Conservation (phyloP, 2,113 vertebrate genomes). For the Butastur rufipennis region DNA sequence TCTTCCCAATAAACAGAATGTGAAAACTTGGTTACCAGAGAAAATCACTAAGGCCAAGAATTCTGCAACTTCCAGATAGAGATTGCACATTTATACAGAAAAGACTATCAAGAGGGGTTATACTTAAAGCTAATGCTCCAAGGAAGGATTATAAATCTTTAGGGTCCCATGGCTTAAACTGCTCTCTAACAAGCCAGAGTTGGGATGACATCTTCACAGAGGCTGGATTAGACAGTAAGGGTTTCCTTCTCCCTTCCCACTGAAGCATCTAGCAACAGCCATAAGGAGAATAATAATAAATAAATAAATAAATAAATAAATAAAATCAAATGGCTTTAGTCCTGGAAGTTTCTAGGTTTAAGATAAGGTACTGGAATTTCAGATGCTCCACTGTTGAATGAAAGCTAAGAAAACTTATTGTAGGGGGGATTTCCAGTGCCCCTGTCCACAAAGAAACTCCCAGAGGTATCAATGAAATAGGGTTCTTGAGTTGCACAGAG, state of each 20-base stretch:
- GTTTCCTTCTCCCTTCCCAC: background rate
- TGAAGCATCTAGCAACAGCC: background rate
- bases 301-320: background rate
- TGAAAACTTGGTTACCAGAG: background rate
- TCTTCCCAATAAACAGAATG: background rate
- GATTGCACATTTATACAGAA: background rate
- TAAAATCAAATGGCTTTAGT: background rate
- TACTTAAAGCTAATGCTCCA: background rate
- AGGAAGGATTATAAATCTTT: background rate
- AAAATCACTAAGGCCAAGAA: background rate
- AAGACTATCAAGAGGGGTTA: background rate
- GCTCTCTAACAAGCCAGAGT: background rate
- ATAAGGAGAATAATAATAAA: background rate
- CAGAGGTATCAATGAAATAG: background rate
- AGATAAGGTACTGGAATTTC: constrained; percentile 12
- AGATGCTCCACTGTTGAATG: background rate
- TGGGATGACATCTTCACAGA: background rate
- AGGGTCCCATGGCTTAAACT: background rate
- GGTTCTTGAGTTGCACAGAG: background rate
- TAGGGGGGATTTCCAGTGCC: background rate
- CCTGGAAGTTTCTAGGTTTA: background rate
- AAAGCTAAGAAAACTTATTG: background rate
- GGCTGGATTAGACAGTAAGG: background rate
- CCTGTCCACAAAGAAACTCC: background rate
- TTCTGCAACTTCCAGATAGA: background rate